Base-by-base conservation (phyloP, 1,140 invertebrate species). In the Physella acuta region DNA sequence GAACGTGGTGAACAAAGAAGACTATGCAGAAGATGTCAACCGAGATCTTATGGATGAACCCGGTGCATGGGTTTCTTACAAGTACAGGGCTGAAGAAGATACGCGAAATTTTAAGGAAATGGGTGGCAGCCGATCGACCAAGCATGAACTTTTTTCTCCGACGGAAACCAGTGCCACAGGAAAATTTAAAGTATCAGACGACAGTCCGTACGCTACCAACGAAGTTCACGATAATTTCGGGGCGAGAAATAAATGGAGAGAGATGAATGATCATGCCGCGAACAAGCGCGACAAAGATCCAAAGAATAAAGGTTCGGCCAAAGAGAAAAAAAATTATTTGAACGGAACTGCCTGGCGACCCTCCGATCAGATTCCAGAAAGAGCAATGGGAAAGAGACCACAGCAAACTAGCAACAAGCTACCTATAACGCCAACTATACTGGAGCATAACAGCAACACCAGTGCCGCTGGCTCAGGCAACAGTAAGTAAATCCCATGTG, bases 21-120 rank as follows among this genome's bases (percentile, higher is more conserved):
- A 64, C 20, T 64, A 64, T 28, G 62, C 62, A 20, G 62, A 64
- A 64, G 62, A 64, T 33, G 44, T 64, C 26, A 64, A 64, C 30
- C 14, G 62, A 36, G 62, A 64, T 31, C 33, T 64, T 1, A 55
- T 55, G 53, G 53, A 55, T 20, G 62, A 64, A 3, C 51, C 33
- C 4, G 59, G 59, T 24, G 59, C 28, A 3, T 64, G 62, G 62
- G 28, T 33, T 14, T 36, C 62, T 17, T 33, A 31, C n/a, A 52
- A 31, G 14, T 64, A 49, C 26, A 14, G 62, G 11, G 31, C 30
- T 30, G 62, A 51, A 1, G 62, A 51, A 17, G 36, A 62, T 20
- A 1, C 24, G 1, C 36, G 36, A 24, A 26, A 51, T 31, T 1
- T 20, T 16, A 28, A 51, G n/a, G 62, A 64, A 53, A 4, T 33